Evolutionary conservation across 2,888 invertebrate species (phyloP).

Genomic region (Tiphia femorata): DNA sequence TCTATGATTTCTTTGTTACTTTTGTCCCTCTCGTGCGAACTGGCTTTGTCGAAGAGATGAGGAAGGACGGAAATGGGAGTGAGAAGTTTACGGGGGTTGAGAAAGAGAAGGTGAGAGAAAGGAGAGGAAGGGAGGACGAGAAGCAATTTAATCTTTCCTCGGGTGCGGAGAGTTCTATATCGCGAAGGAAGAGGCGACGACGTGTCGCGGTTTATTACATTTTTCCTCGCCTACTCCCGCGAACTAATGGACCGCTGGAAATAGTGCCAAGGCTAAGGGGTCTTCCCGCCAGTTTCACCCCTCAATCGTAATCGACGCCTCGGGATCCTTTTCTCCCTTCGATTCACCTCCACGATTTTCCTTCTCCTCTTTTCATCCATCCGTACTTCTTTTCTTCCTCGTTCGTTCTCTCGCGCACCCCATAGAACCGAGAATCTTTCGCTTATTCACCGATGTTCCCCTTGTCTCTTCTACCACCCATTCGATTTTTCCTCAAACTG

Average conservation of each 20-base stretch:
- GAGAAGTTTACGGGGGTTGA: slow-evolving; percentile 2
- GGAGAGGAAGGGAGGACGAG: slow-evolving; percentile 16
- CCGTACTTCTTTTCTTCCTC: too few relatives aligned
- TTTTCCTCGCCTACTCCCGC: slow-evolving; percentile 47
- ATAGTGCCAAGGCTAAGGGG: slow-evolving; percentile 52
- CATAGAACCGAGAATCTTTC: too few relatives aligned
- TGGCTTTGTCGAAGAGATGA: not conserved
- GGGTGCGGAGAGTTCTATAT: slow-evolving; percentile 44
- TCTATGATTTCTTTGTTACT: too few relatives aligned
- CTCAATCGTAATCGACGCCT: too few relatives aligned
- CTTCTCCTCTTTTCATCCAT: too few relatives aligned
- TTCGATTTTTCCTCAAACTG: too few relatives aligned
- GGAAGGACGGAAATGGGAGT: not conserved
- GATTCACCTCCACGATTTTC: too few relatives aligned
- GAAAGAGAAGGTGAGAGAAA: slow-evolving; percentile 13
- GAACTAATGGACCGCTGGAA: slow-evolving; percentile 58
- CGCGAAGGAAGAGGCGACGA: slow-evolving; percentile 41
- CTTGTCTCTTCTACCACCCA: too few relatives aligned
- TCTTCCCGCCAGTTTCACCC: not conserved
- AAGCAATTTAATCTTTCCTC: slow-evolving; percentile 56
- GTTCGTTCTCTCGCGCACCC: too few relatives aligned
- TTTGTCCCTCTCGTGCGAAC: too few relatives aligned
- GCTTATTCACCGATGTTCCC: too few relatives aligned
- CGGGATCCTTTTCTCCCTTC: too few relatives aligned
- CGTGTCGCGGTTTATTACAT: slow-evolving; percentile 61